These are phyloP conservation scores for Podargus strigoides DNA, from an alignment of 2,797 vertebrate species.

Conservation along the genomic window DNA sequence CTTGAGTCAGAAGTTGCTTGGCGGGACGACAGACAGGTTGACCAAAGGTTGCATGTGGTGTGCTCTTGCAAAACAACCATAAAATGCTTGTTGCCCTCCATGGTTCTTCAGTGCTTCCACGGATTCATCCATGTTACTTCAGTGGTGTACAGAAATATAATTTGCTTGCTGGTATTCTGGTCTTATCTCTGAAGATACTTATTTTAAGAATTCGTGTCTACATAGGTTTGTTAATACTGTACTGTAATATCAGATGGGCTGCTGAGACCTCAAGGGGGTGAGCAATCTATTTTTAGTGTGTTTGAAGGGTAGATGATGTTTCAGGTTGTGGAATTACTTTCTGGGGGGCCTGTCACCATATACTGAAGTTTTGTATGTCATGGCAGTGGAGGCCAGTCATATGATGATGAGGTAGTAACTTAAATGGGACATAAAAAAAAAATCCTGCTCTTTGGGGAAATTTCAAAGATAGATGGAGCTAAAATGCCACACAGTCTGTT, in stretches of 20 bases:
- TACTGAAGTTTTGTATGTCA: conserved; percentile 58
- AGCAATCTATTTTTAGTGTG: conserved; percentile 73
- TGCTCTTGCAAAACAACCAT: background rate
- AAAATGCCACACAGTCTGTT: background rate
- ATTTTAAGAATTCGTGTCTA: conserved; percentile 67
- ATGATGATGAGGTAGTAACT: conserved; percentile 57
- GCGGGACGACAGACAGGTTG: conserved; percentile 20
- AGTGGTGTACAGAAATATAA: background rate
- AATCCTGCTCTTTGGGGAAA: conserved; percentile 10
- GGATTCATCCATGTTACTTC: background rate
- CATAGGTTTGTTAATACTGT: conserved; percentile 68
- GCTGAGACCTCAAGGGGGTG: conserved; percentile 65
- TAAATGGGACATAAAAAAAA: conserved; percentile 49
- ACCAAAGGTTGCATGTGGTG: background rate
- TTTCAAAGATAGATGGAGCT: conserved; percentile 45
- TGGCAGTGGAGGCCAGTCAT: conserved; percentile 54
- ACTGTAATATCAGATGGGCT: conserved; percentile 73
- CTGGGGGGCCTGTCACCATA: conserved; percentile 60
- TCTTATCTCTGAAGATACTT: conserved; percentile 66
- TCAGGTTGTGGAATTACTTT: conserved; percentile 70
- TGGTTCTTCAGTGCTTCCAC: background rate
- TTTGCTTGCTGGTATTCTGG: conserved; percentile 40
- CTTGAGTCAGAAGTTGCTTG: background rate
- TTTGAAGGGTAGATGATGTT: conserved; percentile 73
- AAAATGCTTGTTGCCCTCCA: background rate